These are phyloP conservation scores for Boloria selene DNA, from an alignment of 2,888 invertebrate species.

Conservation along the genomic window DNA sequence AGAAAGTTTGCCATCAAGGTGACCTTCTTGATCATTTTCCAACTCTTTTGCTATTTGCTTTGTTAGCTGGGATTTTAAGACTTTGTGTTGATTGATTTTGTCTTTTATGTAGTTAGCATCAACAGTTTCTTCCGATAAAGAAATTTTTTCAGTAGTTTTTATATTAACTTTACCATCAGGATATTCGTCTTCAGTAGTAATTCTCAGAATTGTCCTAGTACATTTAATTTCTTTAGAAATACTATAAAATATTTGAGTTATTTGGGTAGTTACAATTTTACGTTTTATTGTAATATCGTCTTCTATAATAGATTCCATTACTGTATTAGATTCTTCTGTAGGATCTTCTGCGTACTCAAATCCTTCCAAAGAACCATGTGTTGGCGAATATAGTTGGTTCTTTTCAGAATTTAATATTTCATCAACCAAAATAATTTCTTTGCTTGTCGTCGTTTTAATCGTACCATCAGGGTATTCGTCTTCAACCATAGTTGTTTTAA, in stretches of 20 bases:
- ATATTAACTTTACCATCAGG: conserved; percentile 50
- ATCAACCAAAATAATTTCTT: conserved; percentile 29
- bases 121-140: conserved; percentile 43
- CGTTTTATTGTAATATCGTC: conserved; percentile 46
- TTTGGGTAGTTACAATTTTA: conserved; percentile 46
- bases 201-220: conserved; percentile 47
- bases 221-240: conserved; percentile 41
- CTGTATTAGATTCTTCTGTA: conserved; percentile 37
- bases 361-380: conserved; percentile 27
- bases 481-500: conserved; percentile 15
- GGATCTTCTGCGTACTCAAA: conserved; percentile 41
- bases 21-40: conserved; percentile 26
- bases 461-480: conserved; percentile 33
- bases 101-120: conserved; percentile 23
- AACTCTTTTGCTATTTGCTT: conserved; percentile 6
- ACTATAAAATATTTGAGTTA: conserved; percentile 45
- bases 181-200: conserved; percentile 48
- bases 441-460: conserved; percentile 23
- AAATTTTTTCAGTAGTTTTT: conserved; percentile 48
- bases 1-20: conserved; percentile 33
- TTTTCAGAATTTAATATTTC: conserved; percentile 11
- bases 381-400: neutral
- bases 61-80: neutral
- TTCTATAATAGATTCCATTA: conserved; percentile 43
- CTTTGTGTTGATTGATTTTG: conserved; percentile 20